Percentiles rank a stretch among this genome's conserved stretches.
Conservation (phyloP, 2,888 invertebrate species). For the Phragmatobia fuliginosa region DNA sequence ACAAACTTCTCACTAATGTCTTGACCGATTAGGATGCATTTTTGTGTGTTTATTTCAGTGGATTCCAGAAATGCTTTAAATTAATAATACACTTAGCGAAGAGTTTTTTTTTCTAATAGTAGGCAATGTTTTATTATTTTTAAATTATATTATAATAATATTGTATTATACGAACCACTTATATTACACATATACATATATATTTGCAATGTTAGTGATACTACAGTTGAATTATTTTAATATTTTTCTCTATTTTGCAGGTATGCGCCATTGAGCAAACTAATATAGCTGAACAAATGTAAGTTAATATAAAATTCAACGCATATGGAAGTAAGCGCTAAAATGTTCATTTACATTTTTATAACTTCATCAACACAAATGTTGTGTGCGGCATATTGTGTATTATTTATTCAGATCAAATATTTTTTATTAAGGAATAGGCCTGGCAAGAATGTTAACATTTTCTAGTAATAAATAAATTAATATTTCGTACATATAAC, state of each 20-base stretch:
- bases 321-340: not conserved
- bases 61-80: too few relatives aligned
- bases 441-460: too few relatives aligned
- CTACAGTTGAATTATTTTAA: not conserved
- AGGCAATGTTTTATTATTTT: not conserved
- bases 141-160: constrained; percentile 45
- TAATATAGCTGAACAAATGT: not conserved
- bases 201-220: constrained; percentile 7
- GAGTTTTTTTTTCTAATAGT: not conserved
- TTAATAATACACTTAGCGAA: too few relatives aligned
- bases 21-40: too few relatives aligned
- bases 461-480: too few relatives aligned
- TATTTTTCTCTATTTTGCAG: constrained; percentile 16
- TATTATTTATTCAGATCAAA: not conserved
- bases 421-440: not conserved
- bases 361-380: not conserved
- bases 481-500: too few relatives aligned
- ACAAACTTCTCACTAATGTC: too few relatives aligned
- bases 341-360: not conserved
- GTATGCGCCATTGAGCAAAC: constrained; percentile 7
- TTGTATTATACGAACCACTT: constrained; percentile 43
- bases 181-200: too few relatives aligned
- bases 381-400: not conserved
- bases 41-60: too few relatives aligned
- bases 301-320: constrained; percentile 2